Percentiles rank a stretch among this genome's conserved stretches.
phyloP scores from a whole-genome alignment of 2,797 vertebrate genomes.

The Perdix hodgsoniae region DNA sequence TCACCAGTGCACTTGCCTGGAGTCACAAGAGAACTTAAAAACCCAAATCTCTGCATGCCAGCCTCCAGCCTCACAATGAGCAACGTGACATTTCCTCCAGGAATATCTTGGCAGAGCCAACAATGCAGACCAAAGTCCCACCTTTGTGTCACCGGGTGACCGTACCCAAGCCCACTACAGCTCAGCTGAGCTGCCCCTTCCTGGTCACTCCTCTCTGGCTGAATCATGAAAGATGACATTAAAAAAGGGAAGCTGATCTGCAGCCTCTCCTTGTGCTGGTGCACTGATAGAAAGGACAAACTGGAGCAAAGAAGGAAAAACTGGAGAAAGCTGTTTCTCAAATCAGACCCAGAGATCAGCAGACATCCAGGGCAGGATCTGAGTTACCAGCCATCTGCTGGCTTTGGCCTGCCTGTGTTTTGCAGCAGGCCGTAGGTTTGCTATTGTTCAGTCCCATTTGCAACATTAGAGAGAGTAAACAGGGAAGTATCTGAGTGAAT shows the following conservation, averaged over 20 bases:
- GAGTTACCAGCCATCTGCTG: not conserved
- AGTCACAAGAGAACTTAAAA: not conserved
- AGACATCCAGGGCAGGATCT: not conserved
- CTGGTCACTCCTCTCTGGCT: not conserved
- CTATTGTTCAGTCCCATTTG: not conserved
- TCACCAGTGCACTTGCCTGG: not conserved
- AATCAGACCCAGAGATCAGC: not conserved
- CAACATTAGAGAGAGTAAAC: not conserved
- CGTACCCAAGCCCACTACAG: not conserved
- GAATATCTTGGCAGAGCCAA: not conserved
- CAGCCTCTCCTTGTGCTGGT: not conserved
- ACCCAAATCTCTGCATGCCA: not conserved
- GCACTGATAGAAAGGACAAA: not conserved
- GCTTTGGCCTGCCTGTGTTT: not conserved
- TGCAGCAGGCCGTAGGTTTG: not conserved
- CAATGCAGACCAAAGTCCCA: not conserved
- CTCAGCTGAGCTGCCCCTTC: not conserved
- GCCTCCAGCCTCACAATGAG: not conserved
- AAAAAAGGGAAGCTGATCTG: not conserved
- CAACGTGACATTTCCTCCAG: rapidly evolving
- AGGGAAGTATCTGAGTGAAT: not conserved
- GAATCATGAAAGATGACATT: not conserved
- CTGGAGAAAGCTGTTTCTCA: not conserved
- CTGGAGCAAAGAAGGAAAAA: not conserved
- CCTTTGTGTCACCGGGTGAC: not conserved